Percentiles rank a stretch among this genome's conserved stretches.
These are phyloP conservation scores for Tragelaphus eurycerus DNA, from an alignment of 2,797 vertebrate species.

Conservation along the genomic window DNA sequence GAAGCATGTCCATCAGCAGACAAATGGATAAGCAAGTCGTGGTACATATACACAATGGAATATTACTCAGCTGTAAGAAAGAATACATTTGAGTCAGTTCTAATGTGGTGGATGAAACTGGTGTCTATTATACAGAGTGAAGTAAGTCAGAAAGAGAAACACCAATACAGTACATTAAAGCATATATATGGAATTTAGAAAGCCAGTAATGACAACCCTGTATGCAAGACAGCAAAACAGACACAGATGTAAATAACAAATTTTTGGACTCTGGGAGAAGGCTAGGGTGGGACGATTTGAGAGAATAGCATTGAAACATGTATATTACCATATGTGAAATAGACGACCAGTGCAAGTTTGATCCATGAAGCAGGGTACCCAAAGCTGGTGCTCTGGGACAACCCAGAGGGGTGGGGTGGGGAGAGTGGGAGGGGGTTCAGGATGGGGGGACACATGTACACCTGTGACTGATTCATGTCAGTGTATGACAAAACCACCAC, in stretches of 20 bases:
- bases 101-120: background rate
- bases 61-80: background rate
- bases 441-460: background rate
- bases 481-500: background rate
- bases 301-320: background rate
- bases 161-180: background rate
- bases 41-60: background rate
- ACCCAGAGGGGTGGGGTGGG: background rate
- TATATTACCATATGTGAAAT: background rate
- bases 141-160: background rate
- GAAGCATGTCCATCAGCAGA: background rate
- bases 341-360: background rate
- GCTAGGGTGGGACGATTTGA: background rate
- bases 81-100: background rate
- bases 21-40: background rate
- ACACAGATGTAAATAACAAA: background rate
- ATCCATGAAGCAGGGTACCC: background rate
- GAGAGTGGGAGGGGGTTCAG: background rate
- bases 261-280: background rate
- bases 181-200: background rate
- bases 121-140: background rate
- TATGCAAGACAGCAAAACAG: background rate
- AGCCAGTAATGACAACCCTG: background rate
- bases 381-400: background rate
- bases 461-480: background rate